Evolutionary conservation across 2,113 vertebrate genomes (phyloP).

Genomic region (Rhinogobius similis): DNA sequence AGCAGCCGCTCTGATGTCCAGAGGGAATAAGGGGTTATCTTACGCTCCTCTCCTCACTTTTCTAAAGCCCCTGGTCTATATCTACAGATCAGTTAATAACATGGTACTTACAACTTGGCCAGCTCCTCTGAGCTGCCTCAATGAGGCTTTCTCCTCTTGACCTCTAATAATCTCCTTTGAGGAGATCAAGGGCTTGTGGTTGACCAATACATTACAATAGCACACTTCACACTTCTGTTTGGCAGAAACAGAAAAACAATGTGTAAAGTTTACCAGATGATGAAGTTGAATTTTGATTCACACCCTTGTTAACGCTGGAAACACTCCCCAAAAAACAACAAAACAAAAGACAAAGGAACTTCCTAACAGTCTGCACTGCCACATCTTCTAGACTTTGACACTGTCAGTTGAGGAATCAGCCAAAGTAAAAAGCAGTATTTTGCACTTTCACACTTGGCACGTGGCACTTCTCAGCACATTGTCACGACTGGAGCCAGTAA

Average conservation of each 20-base stretch:
- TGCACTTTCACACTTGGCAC: too few relatives aligned
- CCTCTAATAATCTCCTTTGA: slow-evolving; percentile 7
- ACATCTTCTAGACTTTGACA: too few relatives aligned
- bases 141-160: slow-evolving; percentile 58
- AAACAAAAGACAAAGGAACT: too few relatives aligned
- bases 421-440: too few relatives aligned
- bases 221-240: not conserved
- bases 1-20: slow-evolving; percentile 34
- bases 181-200: slow-evolving; percentile 19
- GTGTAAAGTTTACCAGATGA: not conserved
- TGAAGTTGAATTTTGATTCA: too few relatives aligned
- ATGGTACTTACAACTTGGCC: slow-evolving; percentile 26
- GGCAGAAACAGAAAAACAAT: not conserved
- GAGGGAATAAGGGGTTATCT: slow-evolving; percentile 59
- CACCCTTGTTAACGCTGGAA: not conserved
- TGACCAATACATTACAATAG: not conserved
- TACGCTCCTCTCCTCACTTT: slow-evolving; percentile 48
- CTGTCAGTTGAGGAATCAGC: too few relatives aligned
- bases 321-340: too few relatives aligned
- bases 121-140: slow-evolving; percentile 56
- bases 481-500: not conserved
- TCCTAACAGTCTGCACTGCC: too few relatives aligned
- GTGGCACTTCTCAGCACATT: not conserved
- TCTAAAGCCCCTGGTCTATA: slow-evolving; percentile 64
- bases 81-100: slow-evolving; percentile 71